phyloP scores from a whole-genome alignment of 2,113 vertebrate genomes.

The Terrapene triunguis region DNA sequence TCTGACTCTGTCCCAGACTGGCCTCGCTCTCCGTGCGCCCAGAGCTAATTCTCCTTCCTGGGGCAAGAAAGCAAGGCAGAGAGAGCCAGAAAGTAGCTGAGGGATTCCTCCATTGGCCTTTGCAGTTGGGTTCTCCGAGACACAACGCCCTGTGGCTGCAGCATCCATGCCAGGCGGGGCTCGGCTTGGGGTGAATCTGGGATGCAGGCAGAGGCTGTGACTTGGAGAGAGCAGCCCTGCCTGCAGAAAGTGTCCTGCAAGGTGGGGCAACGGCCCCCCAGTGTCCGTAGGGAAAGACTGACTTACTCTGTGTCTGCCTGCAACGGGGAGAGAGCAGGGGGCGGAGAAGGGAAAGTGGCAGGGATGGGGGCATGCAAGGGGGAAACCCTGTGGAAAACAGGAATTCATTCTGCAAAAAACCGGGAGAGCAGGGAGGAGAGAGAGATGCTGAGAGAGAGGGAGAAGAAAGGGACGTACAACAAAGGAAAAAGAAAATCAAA shows the following conservation, averaged over 20 bases:
- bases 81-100: neutral
- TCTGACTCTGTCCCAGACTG: neutral
- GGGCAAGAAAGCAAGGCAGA: neutral
- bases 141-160: neutral
- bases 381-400: too few relatives aligned
- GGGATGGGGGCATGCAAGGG: neutral
- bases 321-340: neutral
- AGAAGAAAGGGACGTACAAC: neutral
- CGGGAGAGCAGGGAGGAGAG: too few relatives aligned
- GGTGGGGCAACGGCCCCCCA: too few relatives aligned
- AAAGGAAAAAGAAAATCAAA: neutral
- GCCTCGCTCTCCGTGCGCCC: neutral
- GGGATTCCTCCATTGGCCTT: neutral
- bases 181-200: neutral
- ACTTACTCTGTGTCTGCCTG: neutral
- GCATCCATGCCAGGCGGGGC: too few relatives aligned
- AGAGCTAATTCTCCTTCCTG: neutral
- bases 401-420: too few relatives aligned
- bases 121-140: too few relatives aligned
- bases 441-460: neutral
- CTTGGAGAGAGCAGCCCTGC: neutral
- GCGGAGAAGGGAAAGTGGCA: too few relatives aligned
- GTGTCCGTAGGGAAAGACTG: neutral
- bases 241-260: neutral
- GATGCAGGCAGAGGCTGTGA: neutral